A percentile compares a stretch with the other conserved stretches of the same genome.
phyloP scores from a whole-genome alignment of 2,888 invertebrate genomes.

The Melolontha melolontha region DNA sequence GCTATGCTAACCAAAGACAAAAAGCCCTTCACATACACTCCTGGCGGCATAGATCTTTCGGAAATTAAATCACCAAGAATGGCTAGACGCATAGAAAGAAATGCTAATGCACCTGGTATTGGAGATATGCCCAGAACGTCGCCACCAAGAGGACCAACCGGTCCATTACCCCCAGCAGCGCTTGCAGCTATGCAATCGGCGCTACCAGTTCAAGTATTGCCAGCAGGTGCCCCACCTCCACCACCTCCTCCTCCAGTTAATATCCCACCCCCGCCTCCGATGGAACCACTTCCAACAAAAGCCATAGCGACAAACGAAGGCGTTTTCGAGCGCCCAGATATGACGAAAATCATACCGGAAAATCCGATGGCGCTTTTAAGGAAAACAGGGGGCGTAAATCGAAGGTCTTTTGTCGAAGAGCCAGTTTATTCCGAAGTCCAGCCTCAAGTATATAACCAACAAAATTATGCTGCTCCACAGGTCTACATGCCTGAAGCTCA shows the following conservation, averaged over 20 bases:
- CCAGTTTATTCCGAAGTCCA: slow-evolving; percentile 51
- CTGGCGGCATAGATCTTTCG: slow-evolving; percentile 90
- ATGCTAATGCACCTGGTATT: slow-evolving; percentile 79
- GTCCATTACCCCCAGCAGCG: slow-evolving; percentile 72
- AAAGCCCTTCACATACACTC: slow-evolving; percentile 96
- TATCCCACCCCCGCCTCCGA: slow-evolving; percentile 67
- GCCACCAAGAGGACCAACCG: slow-evolving; percentile 56
- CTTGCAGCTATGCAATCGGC: slow-evolving; percentile 74
- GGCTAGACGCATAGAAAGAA: slow-evolving; percentile 81
- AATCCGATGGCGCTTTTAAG: slow-evolving; percentile 78
- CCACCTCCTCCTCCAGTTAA: slow-evolving; percentile 69
- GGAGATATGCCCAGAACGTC: slow-evolving; percentile 67
- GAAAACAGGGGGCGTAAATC: slow-evolving; percentile 75
- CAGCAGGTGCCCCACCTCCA: slow-evolving; percentile 68
- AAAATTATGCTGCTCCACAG: slow-evolving; percentile 12
- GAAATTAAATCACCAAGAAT: slow-evolving; percentile 92
- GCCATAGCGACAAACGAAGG: slow-evolving; percentile 66
- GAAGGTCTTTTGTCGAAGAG: slow-evolving; percentile 58
- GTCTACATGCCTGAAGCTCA: slow-evolving; percentile 21
- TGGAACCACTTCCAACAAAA: slow-evolving; percentile 69
- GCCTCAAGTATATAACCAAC: slow-evolving; percentile 32
- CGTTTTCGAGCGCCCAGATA: slow-evolving; percentile 76
- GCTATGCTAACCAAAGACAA: slow-evolving; percentile 97
- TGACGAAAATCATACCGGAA: slow-evolving; percentile 75
- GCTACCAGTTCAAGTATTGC: slow-evolving; percentile 75